Evolutionary conservation across 2,113 vertebrate species (phyloP), one percentile per base, ranked within the genome.

Genomic region (Thinocorus orbignyianus): DNA sequence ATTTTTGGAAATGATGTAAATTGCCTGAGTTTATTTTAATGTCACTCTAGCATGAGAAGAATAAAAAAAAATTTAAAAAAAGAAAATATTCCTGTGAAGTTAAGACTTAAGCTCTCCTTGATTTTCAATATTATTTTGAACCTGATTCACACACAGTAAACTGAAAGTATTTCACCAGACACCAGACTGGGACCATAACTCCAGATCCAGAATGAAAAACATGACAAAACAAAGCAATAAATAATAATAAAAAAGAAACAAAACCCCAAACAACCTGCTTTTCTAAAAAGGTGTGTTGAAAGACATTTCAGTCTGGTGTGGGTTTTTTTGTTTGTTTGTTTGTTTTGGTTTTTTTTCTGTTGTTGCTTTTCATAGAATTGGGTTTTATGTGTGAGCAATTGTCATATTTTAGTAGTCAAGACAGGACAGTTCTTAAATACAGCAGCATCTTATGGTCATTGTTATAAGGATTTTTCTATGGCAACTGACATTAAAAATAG

Each of bases 261-360:
- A 30, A 42, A 64, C 39, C 39, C 11, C 13, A 68, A 1, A 1
- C 5, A 20, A 37, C 26, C 16, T 1, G 12, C 4, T 71, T 88
- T 82, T 52, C 3, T n/a, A 5, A 23, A 71, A 64, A 55, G 4
- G 1, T 46, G 3, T 60, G 4, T 26, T 86, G 24, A 60, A 42
- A 72, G 28, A 41, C 1, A 0, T 60, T 33, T n/a, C 13, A 66
- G 24, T 6, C 26, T 74, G 6, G 1, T 2, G 7, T 5, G 2
- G 4, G 10, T 2, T 5, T 41, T 4, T 77, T 69, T 39, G 2
- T 12, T 41, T 46, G 3, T 8, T 81, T 88, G 10, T 41, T 41
- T 41, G 10, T 41, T 41, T 41, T 41, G 10, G 10, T 41, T 41
- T 41, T 41, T 41, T 2, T 12, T 60, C 48, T 46, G 6, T 23